A percentile compares a stretch with the other conserved stretches of the same genome.
phyloP scores from a whole-genome alignment of 2,113 vertebrate species.

The Okapia johnstoni region DNA sequence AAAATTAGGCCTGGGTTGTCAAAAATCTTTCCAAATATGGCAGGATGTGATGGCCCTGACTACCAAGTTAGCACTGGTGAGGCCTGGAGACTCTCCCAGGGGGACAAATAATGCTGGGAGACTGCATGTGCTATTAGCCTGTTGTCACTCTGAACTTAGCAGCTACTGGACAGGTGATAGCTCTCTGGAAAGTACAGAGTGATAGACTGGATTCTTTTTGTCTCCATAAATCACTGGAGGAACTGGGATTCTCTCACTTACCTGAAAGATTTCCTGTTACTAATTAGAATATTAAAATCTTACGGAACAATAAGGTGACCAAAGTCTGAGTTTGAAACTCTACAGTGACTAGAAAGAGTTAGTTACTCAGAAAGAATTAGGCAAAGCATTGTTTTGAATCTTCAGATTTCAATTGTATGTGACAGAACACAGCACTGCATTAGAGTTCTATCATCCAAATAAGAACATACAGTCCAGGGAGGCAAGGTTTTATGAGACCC shows the following conservation, averaged over 20 bases:
- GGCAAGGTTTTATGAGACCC: neutral
- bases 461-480: neutral
- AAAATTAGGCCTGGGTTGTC: neutral
- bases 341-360: neutral
- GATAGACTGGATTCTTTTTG: neutral
- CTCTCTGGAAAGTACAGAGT: neutral
- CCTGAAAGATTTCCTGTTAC: neutral
- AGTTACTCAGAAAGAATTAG: neutral
- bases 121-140: fast-evolving
- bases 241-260: neutral
- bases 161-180: neutral
- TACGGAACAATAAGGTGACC: neutral
- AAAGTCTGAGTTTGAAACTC: constrained; percentile 36
- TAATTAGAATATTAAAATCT: constrained; percentile 34
- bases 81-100: neutral
- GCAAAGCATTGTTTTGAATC: neutral
- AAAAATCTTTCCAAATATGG: neutral
- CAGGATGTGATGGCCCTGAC: neutral
- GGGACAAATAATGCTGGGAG: fast-evolving
- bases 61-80: neutral
- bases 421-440: neutral
- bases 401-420: neutral
- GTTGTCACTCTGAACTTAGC: neutral
- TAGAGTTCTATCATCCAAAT: neutral
- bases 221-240: neutral